Evolutionary conservation across 2,113 vertebrate genomes (phyloP).

Genomic region (Condylura cristata): DNA sequence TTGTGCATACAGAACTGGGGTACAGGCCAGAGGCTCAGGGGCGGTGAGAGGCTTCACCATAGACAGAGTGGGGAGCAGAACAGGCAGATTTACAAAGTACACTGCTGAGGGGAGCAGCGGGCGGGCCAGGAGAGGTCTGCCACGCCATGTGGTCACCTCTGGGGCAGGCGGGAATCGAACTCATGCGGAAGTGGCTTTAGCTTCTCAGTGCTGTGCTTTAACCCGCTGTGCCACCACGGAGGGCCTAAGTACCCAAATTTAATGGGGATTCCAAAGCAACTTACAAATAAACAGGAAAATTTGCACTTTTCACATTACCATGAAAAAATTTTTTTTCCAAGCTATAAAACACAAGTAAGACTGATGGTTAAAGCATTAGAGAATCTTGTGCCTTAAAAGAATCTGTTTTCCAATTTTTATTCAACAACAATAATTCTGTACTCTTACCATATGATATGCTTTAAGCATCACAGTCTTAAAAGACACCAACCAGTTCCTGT

Average conservation of each 20-base stretch:
- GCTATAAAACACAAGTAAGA: background rate
- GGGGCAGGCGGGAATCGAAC: too few species aligned
- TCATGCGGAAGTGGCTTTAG: too few species aligned
- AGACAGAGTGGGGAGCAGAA: too few species aligned
- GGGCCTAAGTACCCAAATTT: background rate
- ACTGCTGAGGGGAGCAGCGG: too few species aligned
- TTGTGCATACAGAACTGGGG: too few species aligned
- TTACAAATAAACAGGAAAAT: background rate
- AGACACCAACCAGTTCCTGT: background rate
- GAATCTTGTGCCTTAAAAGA: background rate
- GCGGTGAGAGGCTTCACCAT: too few species aligned
- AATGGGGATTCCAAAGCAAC: background rate
- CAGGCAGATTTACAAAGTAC: too few species aligned
- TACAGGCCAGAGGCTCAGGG: too few species aligned
- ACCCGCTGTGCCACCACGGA: too few species aligned
- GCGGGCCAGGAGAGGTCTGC: too few species aligned
- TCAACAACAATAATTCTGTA: background rate
- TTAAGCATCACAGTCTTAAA: background rate
- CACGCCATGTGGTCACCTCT: too few species aligned
- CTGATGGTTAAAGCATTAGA: background rate
- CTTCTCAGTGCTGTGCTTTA: too few species aligned
- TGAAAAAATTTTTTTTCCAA: slow-evolving; percentile 7
- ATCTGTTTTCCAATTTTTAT: background rate
- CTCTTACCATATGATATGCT: background rate
- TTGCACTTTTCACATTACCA: background rate